These are phyloP conservation scores for Pangasianodon gigas DNA, from an alignment of 2,113 vertebrate species.

Conservation along the genomic window DNA sequence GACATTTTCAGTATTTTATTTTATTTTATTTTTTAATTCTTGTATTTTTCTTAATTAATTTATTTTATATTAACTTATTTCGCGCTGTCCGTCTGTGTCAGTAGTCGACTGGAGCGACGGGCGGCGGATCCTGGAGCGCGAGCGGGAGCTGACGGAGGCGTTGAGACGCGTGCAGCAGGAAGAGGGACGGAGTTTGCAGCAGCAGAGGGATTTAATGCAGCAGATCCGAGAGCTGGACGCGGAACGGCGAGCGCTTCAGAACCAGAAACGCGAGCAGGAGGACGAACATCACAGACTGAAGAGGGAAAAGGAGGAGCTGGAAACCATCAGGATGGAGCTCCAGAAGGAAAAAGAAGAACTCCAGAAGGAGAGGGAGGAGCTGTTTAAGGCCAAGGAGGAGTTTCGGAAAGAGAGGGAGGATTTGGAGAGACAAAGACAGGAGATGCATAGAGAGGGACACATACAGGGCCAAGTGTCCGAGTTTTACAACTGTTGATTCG, in stretches of 20 bases:
- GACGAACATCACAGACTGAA: slow-evolving; percentile 62
- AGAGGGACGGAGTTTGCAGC: slow-evolving; percentile 65
- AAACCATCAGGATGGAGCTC: slow-evolving; percentile 58
- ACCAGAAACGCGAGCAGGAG: slow-evolving; percentile 65
- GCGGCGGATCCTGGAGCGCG: slow-evolving; percentile 55
- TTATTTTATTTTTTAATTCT: background rate
- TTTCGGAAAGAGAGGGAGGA: slow-evolving; percentile 58
- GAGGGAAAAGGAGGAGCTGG: slow-evolving; percentile 60
- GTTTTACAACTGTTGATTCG: slow-evolving; percentile 53
- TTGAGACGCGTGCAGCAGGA: slow-evolving; percentile 68
- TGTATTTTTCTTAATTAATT: background rate
- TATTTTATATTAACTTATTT: background rate
- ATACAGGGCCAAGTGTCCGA: slow-evolving; percentile 47
- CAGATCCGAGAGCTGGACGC: slow-evolving; percentile 62
- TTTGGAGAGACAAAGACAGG: slow-evolving; percentile 51
- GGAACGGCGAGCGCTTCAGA: slow-evolving; percentile 63
- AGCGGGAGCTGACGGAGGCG: slow-evolving; percentile 67
- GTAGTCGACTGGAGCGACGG: slow-evolving; percentile 28
- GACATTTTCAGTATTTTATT: background rate
- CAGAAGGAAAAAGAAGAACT: slow-evolving; percentile 62
- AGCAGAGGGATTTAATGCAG: slow-evolving; percentile 67
- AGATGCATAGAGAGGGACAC: slow-evolving; percentile 42
- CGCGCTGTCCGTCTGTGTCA: background rate
- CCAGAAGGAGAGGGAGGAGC: slow-evolving; percentile 55
- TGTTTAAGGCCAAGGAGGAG: slow-evolving; percentile 51